Evolutionary conservation across 2,888 invertebrate genomes (phyloP).

Genomic region (Metalampra italica): DNA sequence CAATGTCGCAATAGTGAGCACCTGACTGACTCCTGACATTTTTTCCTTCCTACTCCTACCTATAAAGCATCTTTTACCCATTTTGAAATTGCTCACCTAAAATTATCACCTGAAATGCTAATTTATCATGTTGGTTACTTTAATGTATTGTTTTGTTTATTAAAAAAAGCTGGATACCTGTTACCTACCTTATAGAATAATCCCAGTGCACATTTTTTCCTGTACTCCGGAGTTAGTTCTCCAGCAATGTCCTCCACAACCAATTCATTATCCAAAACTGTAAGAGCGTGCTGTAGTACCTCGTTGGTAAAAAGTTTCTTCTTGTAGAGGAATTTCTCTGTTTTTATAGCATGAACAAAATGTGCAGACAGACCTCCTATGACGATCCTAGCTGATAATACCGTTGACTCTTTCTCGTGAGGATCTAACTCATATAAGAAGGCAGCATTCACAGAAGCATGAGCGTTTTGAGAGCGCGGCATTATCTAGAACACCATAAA

Average conservation of each 20-base stretch:
- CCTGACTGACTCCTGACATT: too few relatives aligned
- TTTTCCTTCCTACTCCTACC: too few relatives aligned
- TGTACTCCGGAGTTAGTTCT: slow-evolving; percentile 78
- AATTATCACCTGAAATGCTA: background rate
- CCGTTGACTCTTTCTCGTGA: slow-evolving; percentile 31
- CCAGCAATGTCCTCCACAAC: slow-evolving; percentile 76
- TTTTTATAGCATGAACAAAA: slow-evolving; percentile 78
- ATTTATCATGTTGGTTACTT: background rate
- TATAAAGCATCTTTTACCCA: too few relatives aligned
- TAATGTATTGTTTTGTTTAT: background rate
- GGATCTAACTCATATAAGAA: slow-evolving; percentile 80
- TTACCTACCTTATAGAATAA: slow-evolving; percentile 82
- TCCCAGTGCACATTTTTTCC: slow-evolving; percentile 78
- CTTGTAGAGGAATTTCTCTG: slow-evolving; percentile 67
- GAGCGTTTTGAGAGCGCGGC: slow-evolving; percentile 85
- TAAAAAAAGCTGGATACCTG: too few relatives aligned
- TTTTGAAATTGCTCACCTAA: too few relatives aligned
- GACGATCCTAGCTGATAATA: slow-evolving; percentile 75
- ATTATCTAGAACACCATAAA: slow-evolving; percentile 83
- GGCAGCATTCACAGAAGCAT: slow-evolving; percentile 86
- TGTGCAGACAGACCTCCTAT: slow-evolving; percentile 76
- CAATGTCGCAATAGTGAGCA: too few relatives aligned
- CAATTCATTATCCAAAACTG: slow-evolving; percentile 77
- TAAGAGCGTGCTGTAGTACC: slow-evolving; percentile 71
- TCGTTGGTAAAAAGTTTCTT: slow-evolving; percentile 63